Conservation (phyloP, 2,797 vertebrate genomes). For the Scolopax bukidnonensis region DNA sequence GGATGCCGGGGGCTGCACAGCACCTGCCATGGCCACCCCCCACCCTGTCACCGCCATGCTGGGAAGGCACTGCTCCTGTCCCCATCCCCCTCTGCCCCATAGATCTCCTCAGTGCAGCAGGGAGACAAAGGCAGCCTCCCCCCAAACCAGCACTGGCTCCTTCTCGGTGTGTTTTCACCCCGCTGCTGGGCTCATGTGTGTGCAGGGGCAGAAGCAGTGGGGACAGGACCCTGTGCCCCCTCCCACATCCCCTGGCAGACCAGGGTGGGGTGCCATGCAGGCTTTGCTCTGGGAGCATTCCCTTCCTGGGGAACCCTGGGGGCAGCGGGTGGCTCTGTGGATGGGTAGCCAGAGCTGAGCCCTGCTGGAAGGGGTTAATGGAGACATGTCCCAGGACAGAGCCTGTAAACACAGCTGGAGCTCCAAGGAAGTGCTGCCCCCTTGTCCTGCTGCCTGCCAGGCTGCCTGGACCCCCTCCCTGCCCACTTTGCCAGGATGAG, state of each 20-base stretch:
- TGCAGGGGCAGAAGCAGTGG: neutral
- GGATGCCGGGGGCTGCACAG: neutral
- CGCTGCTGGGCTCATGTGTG: rapidly evolving
- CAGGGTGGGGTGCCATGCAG: rapidly evolving
- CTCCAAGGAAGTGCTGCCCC: neutral
- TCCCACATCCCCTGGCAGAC: neutral
- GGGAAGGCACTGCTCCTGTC: neutral
- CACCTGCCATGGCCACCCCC: neutral
- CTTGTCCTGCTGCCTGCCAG: neutral
- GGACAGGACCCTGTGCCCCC: neutral
- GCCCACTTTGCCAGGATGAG: neutral
- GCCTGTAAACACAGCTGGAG: neutral
- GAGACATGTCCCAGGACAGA: neutral
- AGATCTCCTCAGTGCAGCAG: rapidly evolving
- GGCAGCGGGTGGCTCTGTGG: neutral
- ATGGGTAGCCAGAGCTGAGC: neutral
- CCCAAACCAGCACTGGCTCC: rapidly evolving
- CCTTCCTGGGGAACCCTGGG: neutral
- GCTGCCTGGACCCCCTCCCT: neutral
- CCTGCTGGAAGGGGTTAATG: constrained; percentile 20
- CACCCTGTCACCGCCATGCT: rapidly evolving
- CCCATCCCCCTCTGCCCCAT: rapidly evolving
- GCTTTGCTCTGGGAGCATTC: neutral
- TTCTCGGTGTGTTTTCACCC: neutral
- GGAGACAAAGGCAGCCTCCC: neutral